Percentiles rank a stretch among this genome's conserved stretches.
phyloP scores from a whole-genome alignment of 2,888 invertebrate species.

The Dryococelus australis region DNA sequence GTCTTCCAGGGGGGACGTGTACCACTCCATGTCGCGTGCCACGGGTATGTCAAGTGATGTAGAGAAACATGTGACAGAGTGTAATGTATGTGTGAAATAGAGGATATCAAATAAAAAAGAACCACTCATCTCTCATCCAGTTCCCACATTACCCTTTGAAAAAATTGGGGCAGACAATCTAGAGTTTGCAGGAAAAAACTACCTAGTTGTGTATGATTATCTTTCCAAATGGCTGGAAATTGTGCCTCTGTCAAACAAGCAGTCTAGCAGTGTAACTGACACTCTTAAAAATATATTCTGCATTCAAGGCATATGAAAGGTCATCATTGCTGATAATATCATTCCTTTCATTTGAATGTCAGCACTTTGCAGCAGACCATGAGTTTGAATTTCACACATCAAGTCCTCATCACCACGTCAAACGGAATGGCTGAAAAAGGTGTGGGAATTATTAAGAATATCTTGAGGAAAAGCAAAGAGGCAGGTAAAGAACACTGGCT shows the following conservation, averaged over 20 bases:
- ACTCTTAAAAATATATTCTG: not conserved
- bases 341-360: not conserved
- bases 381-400: not conserved
- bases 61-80: not conserved
- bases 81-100: not conserved
- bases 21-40: too few species aligned
- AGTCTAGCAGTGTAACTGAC: not conserved
- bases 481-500: not conserved
- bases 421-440: not conserved
- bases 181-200: not conserved
- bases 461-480: not conserved
- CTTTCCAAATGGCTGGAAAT: not conserved
- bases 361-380: not conserved
- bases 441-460: not conserved
- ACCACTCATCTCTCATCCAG: not conserved
- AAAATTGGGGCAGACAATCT: not conserved
- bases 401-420: not conserved
- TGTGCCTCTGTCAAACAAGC: not conserved
- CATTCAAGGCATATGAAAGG: not conserved
- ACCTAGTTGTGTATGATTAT: not conserved
- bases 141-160: too few species aligned
- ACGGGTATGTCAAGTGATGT: not conserved
- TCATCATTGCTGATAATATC: not conserved
- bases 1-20: too few species aligned
- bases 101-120: not conserved